Percentiles rank a stretch among this genome's conserved stretches.
Evolutionary conservation across 2,113 vertebrate species (phyloP).

Genomic region (Hepsetus odoe): DNA sequence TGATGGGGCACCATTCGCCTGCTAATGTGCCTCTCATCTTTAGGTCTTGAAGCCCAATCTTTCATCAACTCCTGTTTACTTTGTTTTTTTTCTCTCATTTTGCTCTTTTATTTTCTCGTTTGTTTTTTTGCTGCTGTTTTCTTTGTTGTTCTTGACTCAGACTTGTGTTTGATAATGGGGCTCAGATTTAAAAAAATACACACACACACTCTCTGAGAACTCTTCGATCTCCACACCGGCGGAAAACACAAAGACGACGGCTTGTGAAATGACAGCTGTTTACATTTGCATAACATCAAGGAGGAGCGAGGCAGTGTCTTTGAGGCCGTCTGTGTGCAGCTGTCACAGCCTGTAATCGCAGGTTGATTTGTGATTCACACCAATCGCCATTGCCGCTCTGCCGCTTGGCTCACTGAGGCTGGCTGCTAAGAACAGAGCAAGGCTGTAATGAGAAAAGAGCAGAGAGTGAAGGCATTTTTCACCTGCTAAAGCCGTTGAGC

Average conservation of each 20-base stretch:
- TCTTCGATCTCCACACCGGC: conserved; percentile 59
- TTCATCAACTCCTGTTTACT: conserved; percentile 57
- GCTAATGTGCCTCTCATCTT: conserved; percentile 42
- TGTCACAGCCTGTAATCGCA: conserved; percentile 64
- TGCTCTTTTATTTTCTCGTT: conserved; percentile 17
- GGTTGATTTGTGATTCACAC: conserved; percentile 61
- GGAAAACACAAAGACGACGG: conserved; percentile 52
- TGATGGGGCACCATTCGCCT: conserved; percentile 42
- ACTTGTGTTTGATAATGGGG: conserved; percentile 59
- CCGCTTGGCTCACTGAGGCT: conserved; percentile 10
- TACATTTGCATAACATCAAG: conserved; percentile 73
- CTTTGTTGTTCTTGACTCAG: conserved; percentile 47
- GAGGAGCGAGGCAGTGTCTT: conserved; percentile 57
- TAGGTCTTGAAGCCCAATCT: conserved; percentile 33
- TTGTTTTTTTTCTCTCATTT: conserved; percentile 13
- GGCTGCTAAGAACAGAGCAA: neutral
- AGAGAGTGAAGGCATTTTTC: conserved; percentile 36
- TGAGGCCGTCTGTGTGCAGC: conserved; percentile 62
- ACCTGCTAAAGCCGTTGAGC: conserved; percentile 31
- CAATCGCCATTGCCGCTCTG: conserved; percentile 53
- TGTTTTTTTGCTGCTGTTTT: conserved; percentile 28
- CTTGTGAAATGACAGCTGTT: conserved; percentile 69
- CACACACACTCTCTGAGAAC: conserved; percentile 47
- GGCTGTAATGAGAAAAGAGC: conserved; percentile 6
- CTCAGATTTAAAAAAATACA: conserved; percentile 55